These are phyloP conservation scores for Drosophila parvula DNA, from an alignment of 1,140 invertebrate genomes.

Conservation along the genomic window DNA sequence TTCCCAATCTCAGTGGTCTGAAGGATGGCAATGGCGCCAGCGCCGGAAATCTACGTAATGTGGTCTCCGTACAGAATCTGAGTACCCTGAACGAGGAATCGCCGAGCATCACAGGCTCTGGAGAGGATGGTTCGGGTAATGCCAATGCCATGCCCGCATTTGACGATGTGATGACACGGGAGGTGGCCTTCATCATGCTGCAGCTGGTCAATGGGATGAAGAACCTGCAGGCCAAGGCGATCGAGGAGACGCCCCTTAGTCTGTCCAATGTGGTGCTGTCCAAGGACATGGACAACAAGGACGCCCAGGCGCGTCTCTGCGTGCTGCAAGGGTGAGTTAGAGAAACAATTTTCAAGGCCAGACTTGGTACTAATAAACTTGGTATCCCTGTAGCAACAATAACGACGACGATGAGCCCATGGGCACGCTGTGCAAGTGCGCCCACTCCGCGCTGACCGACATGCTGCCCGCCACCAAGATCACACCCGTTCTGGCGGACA, in stretches of 20 bases:
- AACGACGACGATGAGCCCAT: constrained; percentile 86
- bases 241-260: constrained; percentile 89
- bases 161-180: constrained; percentile 84
- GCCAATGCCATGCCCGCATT: constrained; percentile 76
- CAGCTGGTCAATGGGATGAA: constrained; percentile 92
- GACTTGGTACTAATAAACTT: not conserved
- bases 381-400: constrained; percentile 67
- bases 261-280: constrained; percentile 86
- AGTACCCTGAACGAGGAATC: constrained; percentile 77
- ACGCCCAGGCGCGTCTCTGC: constrained; percentile 87
- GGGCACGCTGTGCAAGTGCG: constrained; percentile 91
- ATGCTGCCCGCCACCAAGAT: constrained; percentile 88
- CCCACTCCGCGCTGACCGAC: constrained; percentile 88
- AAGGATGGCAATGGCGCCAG: constrained; percentile 42
- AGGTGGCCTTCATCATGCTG: constrained; percentile 89
- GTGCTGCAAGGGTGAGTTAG: constrained; percentile 88
- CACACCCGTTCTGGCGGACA: constrained; percentile 87
- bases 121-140: constrained; percentile 50
- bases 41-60: constrained; percentile 65
- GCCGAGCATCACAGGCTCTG: constrained; percentile 14
- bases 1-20: constrained; percentile 73
- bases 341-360: rapidly evolving
- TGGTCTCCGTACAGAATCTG: constrained; percentile 79
- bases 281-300: constrained; percentile 86
- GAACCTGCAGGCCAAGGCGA: constrained; percentile 92